Percentiles rank a stretch among this genome's conserved stretches.
These are phyloP conservation scores for Ctenomys sociabilis DNA, from an alignment of 2,113 vertebrate species.

Conservation along the genomic window DNA sequence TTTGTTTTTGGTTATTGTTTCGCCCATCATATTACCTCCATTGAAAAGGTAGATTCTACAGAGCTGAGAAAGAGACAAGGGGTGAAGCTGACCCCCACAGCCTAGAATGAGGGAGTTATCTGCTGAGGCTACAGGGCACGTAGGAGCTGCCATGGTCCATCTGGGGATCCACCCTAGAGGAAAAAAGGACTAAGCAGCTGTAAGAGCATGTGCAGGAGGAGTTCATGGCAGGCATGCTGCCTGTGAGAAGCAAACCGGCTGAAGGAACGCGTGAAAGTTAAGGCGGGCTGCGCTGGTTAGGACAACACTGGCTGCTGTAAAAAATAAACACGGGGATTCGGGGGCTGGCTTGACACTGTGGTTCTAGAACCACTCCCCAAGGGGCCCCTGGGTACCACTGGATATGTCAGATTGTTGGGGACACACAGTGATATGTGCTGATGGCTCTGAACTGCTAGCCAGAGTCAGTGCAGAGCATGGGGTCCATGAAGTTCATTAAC, in stretches of 20 bases:
- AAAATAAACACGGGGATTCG: neutral
- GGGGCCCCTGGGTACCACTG: too few species aligned
- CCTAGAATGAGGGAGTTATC: too few species aligned
- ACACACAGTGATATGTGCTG: neutral
- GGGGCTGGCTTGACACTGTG: neutral
- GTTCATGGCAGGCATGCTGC: neutral
- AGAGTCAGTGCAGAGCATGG: neutral
- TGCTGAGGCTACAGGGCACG: neutral
- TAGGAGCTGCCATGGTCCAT: neutral
- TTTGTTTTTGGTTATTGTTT: neutral
- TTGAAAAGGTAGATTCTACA: neutral
- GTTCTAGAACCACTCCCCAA: neutral
- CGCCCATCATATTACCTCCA: neutral
- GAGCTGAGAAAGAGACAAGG: neutral
- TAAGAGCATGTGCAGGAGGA: neutral
- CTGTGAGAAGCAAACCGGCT: neutral
- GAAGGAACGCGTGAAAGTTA: neutral
- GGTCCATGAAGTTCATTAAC: neutral
- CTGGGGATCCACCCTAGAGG: neutral
- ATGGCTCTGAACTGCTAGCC: neutral
- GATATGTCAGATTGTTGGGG: neutral
- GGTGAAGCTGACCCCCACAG: neutral
- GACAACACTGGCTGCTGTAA: neutral
- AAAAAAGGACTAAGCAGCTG: neutral
- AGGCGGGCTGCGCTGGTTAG: neutral